phyloP scores from a whole-genome alignment of 2,113 vertebrate species.

The Oriolus oriolus region DNA sequence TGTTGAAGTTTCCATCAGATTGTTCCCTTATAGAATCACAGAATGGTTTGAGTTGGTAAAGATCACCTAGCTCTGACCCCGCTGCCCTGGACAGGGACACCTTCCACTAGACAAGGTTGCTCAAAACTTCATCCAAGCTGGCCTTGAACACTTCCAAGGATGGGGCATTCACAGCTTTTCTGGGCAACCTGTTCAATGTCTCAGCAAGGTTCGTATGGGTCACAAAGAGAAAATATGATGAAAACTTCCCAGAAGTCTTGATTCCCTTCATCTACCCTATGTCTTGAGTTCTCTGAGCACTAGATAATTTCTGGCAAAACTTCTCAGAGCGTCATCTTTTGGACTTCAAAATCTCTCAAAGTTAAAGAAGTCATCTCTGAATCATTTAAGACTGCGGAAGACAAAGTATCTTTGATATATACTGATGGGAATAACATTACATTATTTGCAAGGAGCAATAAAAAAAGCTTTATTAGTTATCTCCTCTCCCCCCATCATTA shows the following conservation, averaged over 20 bases:
- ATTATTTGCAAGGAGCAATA: background rate
- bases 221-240: background rate
- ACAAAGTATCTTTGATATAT: background rate
- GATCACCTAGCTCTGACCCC: background rate
- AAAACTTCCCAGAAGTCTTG: background rate
- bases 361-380: background rate
- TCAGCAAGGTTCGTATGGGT: background rate
- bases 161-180: background rate
- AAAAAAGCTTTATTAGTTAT: conserved; percentile 4
- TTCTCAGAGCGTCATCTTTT: background rate
- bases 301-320: background rate
- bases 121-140: background rate
- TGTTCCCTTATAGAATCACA: background rate
- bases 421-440: conserved; percentile 1
- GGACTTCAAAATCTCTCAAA: background rate
- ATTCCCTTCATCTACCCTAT: background rate
- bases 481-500: conserved; percentile 1
- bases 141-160: background rate
- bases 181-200: background rate
- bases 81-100: background rate
- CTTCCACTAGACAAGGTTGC: background rate
- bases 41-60: background rate
- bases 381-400: background rate
- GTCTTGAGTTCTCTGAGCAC: background rate
- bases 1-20: background rate